phyloP scores from a whole-genome alignment of 2,113 vertebrate species.

The Catharus bicknelli region DNA sequence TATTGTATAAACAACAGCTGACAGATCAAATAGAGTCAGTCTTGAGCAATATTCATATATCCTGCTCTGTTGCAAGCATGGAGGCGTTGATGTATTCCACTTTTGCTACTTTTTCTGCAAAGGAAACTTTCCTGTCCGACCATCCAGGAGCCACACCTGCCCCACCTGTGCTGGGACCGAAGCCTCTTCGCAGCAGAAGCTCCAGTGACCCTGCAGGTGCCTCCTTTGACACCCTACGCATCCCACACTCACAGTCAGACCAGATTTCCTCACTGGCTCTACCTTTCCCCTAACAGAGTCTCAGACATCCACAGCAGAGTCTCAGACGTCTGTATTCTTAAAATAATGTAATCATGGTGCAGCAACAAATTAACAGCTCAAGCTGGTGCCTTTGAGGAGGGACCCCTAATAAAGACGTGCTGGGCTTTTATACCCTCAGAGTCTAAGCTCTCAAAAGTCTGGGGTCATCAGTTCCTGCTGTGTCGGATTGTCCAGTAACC shows the following conservation, averaged over 20 bases:
- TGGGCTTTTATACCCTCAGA: not conserved
- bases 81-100: not conserved
- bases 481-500: not conserved
- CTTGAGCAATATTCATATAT: not conserved
- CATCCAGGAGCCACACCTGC: not conserved
- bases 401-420: not conserved
- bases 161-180: not conserved
- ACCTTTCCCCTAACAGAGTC: not conserved
- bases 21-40: not conserved
- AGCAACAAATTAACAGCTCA: fast-evolving
- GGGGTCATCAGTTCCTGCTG: not conserved
- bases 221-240: not conserved
- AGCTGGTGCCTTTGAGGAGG: not conserved
- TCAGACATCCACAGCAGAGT: not conserved
- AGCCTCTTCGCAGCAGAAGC: fast-evolving
- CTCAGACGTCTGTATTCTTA: no score
- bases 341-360: not conserved
- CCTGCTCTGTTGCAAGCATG: not conserved
- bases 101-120: not conserved
- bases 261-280: not conserved
- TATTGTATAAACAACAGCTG: not conserved
- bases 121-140: not conserved
- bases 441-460: not conserved
- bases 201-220: not conserved
- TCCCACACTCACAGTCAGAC: not conserved